Conservation (phyloP, 2,888 invertebrate genomes). For the Gasteruption jaculator region DNA sequence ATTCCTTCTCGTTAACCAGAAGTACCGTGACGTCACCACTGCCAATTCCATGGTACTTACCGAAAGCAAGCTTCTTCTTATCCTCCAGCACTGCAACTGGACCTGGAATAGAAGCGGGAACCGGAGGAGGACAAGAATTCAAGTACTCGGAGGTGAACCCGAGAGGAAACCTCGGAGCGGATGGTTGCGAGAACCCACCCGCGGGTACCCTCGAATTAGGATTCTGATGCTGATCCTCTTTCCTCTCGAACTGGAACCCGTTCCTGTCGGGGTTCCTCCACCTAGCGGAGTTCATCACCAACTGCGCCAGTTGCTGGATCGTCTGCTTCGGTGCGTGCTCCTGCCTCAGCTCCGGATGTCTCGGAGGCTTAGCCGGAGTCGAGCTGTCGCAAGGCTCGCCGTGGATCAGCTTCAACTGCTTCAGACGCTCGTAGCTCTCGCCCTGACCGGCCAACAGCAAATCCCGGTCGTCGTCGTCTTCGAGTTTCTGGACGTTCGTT, state of each 20-base stretch:
- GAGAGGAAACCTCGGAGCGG: constrained; percentile 24
- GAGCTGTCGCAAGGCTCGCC: constrained; percentile 40
- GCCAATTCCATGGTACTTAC: too few species aligned
- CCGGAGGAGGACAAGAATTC: constrained; percentile 13
- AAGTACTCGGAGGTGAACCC: constrained; percentile 29
- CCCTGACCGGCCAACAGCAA: constrained; percentile 38
- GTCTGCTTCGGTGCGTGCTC: constrained; percentile 35
- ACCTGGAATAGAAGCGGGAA: too few species aligned
- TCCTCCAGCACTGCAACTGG: too few species aligned
- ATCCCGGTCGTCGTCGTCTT: too few species aligned
- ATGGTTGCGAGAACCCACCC: neutral
- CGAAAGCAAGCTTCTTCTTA: too few species aligned
- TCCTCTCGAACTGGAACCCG: constrained; percentile 9
- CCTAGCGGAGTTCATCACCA: constrained; percentile 47
- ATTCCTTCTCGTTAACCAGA: too few species aligned
- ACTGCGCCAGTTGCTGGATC: constrained; percentile 44
- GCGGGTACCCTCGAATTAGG: neutral
- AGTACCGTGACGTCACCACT: too few species aligned
- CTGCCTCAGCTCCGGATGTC: constrained; percentile 7
- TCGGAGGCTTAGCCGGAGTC: constrained; percentile 31
- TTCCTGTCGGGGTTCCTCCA: constrained; percentile 35
- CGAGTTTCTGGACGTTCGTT: constrained; percentile 16
- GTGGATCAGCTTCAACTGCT: constrained; percentile 27
- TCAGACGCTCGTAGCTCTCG: constrained; percentile 39
- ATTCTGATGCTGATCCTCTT: neutral